Evolutionary conservation across 2,888 invertebrate species (phyloP).

Genomic region (Pachliopta kotzebuea): DNA sequence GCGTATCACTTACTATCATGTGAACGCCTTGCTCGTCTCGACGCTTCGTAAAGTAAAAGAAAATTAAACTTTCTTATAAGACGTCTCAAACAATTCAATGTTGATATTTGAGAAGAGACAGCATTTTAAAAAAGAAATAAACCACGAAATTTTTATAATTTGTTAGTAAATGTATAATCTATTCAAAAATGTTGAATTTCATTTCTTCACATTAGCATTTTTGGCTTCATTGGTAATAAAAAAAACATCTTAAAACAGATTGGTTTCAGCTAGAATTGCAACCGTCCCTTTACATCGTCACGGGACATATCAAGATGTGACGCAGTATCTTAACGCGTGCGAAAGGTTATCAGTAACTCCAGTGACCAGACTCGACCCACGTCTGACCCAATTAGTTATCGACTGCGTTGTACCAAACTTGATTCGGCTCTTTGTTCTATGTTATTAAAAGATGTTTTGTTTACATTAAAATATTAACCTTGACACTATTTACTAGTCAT

Average conservation of each 20-base stretch:
- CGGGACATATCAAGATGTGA: constrained; percentile 45
- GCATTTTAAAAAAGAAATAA: no score
- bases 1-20: no score
- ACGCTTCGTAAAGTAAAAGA: no score
- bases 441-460: constrained; percentile 45
- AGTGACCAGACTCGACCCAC: constrained; percentile 66
- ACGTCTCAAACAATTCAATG: no score
- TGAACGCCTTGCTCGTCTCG: no score
- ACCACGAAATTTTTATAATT: no score
- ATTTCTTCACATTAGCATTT: no score
- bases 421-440: constrained; percentile 41
- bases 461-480: constrained; percentile 44
- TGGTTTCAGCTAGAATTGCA: constrained; percentile 9
- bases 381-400: constrained; percentile 72
- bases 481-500: constrained; percentile 36
- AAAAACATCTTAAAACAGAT: not conserved
- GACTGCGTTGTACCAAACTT: constrained; percentile 44
- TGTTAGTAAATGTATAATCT: no score
- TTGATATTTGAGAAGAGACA: no score
- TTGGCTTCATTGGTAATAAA: no score
- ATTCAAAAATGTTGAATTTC: no score
- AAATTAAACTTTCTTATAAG: no score
- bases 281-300: constrained; percentile 21
- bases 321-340: constrained; percentile 48
- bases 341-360: constrained; percentile 61